Evolutionary conservation across 2,888 invertebrate species (phyloP), one percentile per base, ranked within the genome.

Genomic region (Cephus runcator): DNA sequence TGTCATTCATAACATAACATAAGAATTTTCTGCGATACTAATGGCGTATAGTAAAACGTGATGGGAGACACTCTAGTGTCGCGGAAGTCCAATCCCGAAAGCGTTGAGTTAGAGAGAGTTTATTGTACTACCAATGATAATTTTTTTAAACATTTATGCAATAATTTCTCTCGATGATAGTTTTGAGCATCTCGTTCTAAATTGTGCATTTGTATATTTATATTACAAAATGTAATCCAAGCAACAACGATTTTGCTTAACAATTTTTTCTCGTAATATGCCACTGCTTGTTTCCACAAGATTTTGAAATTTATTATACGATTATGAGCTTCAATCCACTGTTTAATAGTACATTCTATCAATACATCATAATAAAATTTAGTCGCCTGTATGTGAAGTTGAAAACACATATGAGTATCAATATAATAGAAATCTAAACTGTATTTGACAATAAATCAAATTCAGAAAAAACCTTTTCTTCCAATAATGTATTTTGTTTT

Each of bases 141-240:
- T 23, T 23, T 71, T 56, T 75, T 73, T 3, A 85, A 81, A 73
- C 80, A 81, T 35, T n/a, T 75, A 31, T 40, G 79, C 12, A 84
- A 71, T 73, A 85, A 77, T 77, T 77, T 81, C 1, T 73, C 77
- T 30, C 56, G 73, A 74, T 76, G 69, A 34, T 80, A 79, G 36
- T 75, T 23, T 12, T 36, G 74, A 12, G 77, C 69, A 23, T 75
- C 75, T 11, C 76, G 35, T 3, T 78, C 69, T 68, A 69, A 33
- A n/a, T 76, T 76, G 1, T 34, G 68, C 31, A 78, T 84, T 74
- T 79, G 56, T 12, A 79, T 73, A 73, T 84, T 82, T 12, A 40
- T n/a, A 23, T 79, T 78, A 68, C 79, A 73, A 75, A 82, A 85
- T 73, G 71, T 77, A 30, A 69, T 82, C 85, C 85, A 85, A 34